Percentiles rank a stretch among this genome's conserved stretches.
Evolutionary conservation across 1,140 invertebrate species (phyloP).

Genomic region (Macrosteles quadrilineatus): DNA sequence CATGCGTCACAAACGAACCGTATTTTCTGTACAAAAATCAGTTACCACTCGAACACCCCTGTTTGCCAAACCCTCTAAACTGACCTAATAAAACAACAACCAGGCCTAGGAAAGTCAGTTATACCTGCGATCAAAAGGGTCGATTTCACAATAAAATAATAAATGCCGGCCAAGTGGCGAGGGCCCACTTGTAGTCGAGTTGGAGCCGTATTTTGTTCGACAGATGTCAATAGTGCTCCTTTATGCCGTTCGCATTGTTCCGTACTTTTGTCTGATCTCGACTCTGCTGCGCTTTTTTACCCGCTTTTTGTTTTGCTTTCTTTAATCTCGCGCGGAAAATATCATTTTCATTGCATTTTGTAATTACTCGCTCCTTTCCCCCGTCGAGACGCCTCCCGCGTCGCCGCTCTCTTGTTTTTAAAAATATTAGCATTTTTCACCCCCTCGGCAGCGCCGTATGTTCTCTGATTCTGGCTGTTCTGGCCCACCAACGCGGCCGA

Average conservation of each 20-base stretch:
- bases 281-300: slow-evolving; percentile 5
- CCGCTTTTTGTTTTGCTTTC: slow-evolving; percentile 5
- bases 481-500: too few species aligned
- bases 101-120: not conserved
- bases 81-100: slow-evolving; percentile 1
- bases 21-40: too few species aligned
- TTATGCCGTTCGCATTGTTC: slow-evolving; percentile 2
- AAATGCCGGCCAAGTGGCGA: not conserved
- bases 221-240: slow-evolving; percentile 15
- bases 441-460: not conserved
- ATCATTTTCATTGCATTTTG: slow-evolving; percentile 26
- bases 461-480: too few species aligned
- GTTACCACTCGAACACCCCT: too few species aligned
- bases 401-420: slow-evolving; percentile 17
- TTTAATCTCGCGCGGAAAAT: slow-evolving; percentile 25
- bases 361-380: slow-evolving; percentile 2
- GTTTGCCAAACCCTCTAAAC: not conserved
- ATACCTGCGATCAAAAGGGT: not conserved
- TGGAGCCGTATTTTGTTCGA: not conserved
- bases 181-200: not conserved
- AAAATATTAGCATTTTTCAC: slow-evolving; percentile 19
- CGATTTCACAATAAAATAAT: not conserved
- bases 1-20: too few species aligned
- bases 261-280: slow-evolving; percentile 14
- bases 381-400: slow-evolving; percentile 1